Base-by-base conservation (phyloP, 2,797 vertebrate genomes). In the Anabas testudineus region DNA sequence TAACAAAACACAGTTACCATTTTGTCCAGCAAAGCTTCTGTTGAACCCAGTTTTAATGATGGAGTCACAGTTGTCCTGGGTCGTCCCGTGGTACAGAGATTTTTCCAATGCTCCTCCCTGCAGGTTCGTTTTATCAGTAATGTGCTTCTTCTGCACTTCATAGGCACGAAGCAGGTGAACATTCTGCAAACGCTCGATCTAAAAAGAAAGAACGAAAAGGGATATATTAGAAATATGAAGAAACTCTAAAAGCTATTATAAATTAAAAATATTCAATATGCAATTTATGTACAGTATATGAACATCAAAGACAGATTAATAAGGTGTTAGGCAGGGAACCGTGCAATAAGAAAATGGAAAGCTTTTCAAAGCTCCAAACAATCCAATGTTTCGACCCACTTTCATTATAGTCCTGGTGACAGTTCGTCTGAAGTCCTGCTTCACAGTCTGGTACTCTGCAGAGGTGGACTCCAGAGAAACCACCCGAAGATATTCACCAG, bases 111-210 rank as follows among this genome's bases (percentile, higher is more conserved):
- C 84, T 7, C 67, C 84, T 0, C 51, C 47, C 5, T 0, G 4
- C 1, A 4, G 4, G 7, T 7, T 14, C 42, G 91, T 91, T 59
- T 84, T 92, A 5, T 78, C 66, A 30, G 74, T 76, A 43, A 93
- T 61, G 1, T 79, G 66, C n/a, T 64, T 82, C 51, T 83, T 90
- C 52, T 48, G 87, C 0, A 32, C 81, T 52, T 90, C 89, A 0
- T 90, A 94, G 48, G 74, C 75, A 0, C 61, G 74, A 2, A 88
- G 87, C 18, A 92, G 81, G 53, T 90, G 76, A 2, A 88, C n/a
- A 19, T 91, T 92, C 78, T 94, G 93, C 66, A 91, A 42, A 4
- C 93, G 86, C 4, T 91, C 77, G 9, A 94, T 91, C 93, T 94
- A 13, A 61, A 13, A 1, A 48, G 10, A n/a, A 28, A 54, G 15